phyloP scores from a whole-genome alignment of 2,888 invertebrate species.

The Plemyria rubiginata region DNA sequence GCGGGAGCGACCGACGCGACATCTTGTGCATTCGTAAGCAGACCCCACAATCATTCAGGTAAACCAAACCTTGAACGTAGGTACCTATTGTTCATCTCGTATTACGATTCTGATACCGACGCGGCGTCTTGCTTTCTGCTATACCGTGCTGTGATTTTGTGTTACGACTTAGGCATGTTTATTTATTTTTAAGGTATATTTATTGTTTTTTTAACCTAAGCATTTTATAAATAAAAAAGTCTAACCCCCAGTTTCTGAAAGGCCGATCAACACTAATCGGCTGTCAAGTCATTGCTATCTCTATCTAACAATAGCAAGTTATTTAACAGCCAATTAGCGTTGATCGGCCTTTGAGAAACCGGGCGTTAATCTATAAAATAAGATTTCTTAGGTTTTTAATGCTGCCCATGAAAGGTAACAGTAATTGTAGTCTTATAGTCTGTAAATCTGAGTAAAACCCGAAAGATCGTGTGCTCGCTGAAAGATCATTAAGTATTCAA shows the following conservation, averaged over 20 bases:
- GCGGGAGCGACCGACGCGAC: slow-evolving; percentile 59
- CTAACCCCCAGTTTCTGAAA: no score
- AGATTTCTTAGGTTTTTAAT: no score
- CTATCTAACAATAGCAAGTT: no score
- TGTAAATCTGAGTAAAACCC: slow-evolving; percentile 19
- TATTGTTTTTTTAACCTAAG: no score
- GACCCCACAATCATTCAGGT: slow-evolving; percentile 54
- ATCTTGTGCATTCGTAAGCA: slow-evolving; percentile 76
- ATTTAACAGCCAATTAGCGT: no score
- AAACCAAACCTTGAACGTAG: slow-evolving; percentile 20
- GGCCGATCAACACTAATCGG: no score
- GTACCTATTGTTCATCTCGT: slow-evolving; percentile 8
- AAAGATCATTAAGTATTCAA: slow-evolving; percentile 51
- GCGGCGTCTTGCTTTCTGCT: slow-evolving; percentile 4
- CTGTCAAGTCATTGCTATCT: no score
- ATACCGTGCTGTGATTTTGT: neutral
- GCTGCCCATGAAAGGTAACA: neutral
- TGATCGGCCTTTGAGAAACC: no score
- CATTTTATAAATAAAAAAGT: no score
- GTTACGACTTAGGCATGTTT: no score
- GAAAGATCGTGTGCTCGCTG: slow-evolving; percentile 42
- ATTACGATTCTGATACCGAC: slow-evolving; percentile 18
- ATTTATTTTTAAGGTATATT: neutral
- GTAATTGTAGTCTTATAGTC: neutral
- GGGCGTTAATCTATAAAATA: no score